Base-by-base conservation (phyloP, 2,888 invertebrate species). In the Sinodicranocentrus sp. region DNA sequence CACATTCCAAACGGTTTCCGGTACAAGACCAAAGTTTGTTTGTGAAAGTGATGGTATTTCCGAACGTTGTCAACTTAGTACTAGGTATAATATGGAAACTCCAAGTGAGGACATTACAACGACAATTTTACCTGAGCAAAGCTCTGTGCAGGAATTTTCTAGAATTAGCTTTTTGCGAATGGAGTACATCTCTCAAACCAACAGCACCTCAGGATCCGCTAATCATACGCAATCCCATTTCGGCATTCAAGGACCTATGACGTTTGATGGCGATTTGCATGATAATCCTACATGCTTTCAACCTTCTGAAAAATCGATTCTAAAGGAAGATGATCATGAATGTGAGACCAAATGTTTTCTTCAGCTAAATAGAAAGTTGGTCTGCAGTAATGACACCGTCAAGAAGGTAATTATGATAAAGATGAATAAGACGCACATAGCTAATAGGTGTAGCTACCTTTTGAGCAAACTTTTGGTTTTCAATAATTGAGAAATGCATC, bases 391-490 rank as follows among this genome's bases (percentile, higher is more conserved):
- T 82, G 63, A 33, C 15, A 13, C 67, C 0, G 88, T 85, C 54
- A 48, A 73, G 10, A 85, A 73, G 84, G 87, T 87, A 91, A 93
- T 21, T 94, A 94, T 89, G 33, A 33, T n/a, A n/a, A n/a, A n/a
- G n/a, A n/a, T n/a, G n/a, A n/a, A n/a, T n/a, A n/a, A n/a, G n/a
- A n/a, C n/a, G n/a, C n/a, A n/a, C n/a, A n/a, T n/a, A n/a, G n/a
- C n/a, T n/a, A n/a, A n/a, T n/a, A n/a, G n/a, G n/a, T n/a, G n/a
- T n/a, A n/a, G n/a, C n/a, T n/a, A n/a, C n/a, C n/a, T n/a, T n/a
- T n/a, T n/a, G n/a, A n/a, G n/a, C n/a, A n/a, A n/a, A n/a, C n/a
- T n/a, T n/a, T n/a, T n/a, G n/a, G n/a, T n/a, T n/a, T n/a, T n/a
- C n/a, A n/a, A n/a, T n/a, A n/a, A n/a, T n/a, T n/a, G n/a, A n/a